phyloP scores from a whole-genome alignment of 2,888 invertebrate species.

The Meloe dianella region DNA sequence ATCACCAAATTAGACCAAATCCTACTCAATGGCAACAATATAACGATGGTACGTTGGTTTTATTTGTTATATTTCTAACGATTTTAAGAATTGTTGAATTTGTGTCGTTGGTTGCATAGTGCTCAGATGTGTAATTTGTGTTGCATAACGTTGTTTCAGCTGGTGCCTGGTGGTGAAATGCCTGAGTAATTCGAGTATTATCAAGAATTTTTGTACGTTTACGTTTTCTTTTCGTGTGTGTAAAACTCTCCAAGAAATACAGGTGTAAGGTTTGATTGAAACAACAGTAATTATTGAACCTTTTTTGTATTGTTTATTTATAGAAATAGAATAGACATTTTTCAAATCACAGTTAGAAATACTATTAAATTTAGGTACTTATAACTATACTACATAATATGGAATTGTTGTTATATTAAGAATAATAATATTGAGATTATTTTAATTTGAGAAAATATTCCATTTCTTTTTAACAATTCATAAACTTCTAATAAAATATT shows the following conservation, averaged over 20 bases:
- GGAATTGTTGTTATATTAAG: slow-evolving; percentile 29
- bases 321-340: slow-evolving; percentile 51
- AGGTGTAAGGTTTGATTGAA: slow-evolving; percentile 2
- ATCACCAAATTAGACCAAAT: slow-evolving; percentile 98
- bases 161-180: slow-evolving; percentile 82
- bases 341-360: slow-evolving; percentile 57
- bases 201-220: neutral
- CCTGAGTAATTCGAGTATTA: slow-evolving; percentile 67
- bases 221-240: neutral
- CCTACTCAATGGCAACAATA: slow-evolving; percentile 97
- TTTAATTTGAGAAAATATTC: slow-evolving; percentile 27
- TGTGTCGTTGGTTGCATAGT: slow-evolving; percentile 2
- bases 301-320: slow-evolving; percentile 38
- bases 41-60: slow-evolving; percentile 83
- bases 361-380: slow-evolving; percentile 40
- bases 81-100: too few species aligned
- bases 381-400: slow-evolving; percentile 35
- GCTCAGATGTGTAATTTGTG: neutral
- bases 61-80: neutral
- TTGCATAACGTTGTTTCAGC: slow-evolving; percentile 61
- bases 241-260: neutral
- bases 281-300: slow-evolving; percentile 14
- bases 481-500: slow-evolving; percentile 22
- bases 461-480: slow-evolving; percentile 22
- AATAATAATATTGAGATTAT: slow-evolving; percentile 10